Evolutionary conservation across 2,797 vertebrate species (phyloP), one percentile per base, ranked within the genome.

Genomic region (Apogon talboti): DNA sequence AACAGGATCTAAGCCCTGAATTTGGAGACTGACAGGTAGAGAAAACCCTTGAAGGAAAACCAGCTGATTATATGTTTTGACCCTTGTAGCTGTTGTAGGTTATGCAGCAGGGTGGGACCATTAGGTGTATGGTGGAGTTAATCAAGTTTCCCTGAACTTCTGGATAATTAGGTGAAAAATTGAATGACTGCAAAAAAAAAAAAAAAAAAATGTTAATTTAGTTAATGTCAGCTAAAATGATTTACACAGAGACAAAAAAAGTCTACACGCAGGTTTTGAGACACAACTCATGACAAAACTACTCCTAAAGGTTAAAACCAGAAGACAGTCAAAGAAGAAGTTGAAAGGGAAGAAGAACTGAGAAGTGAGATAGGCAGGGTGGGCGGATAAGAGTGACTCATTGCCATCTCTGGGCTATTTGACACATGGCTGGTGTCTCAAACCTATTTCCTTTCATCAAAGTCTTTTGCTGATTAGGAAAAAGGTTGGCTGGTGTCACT

Each of bases 391-490:
- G 28, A 52, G 67, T 52, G 58, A 63, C 71, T 84, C 69, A 37
- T 54, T 55, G 54, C 66, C 56, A 64, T 71, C 66, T 77, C 35
- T 47, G 18, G 28, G 52, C 72, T 14, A 53, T 64, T 63, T 79
- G 76, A 82, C 73, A 81, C 64, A 53, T 3, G 21, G 63, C 49
- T 79, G 57, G 84, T 74, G 69, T 80, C 74, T 82, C 67, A 64
- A 71, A 80, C 24, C 49, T 62, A 66, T 81, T 79, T 59, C 50
- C 64, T 63, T 43, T 67, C 78, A 89, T 91, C 78, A 90, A 90
- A 87, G 78, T 71, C 64, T 62, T 38, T 70, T 38, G 65, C 75
- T 88, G 85, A 92, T 92, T 89, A 88, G 68, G 44, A 66, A 71
- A 83, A 81, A 90, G 80, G 89, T 83, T 76, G 84, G 79, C 44